Base-by-base conservation (phyloP, 2,888 invertebrate genomes). In the Craniophora ligustri region DNA sequence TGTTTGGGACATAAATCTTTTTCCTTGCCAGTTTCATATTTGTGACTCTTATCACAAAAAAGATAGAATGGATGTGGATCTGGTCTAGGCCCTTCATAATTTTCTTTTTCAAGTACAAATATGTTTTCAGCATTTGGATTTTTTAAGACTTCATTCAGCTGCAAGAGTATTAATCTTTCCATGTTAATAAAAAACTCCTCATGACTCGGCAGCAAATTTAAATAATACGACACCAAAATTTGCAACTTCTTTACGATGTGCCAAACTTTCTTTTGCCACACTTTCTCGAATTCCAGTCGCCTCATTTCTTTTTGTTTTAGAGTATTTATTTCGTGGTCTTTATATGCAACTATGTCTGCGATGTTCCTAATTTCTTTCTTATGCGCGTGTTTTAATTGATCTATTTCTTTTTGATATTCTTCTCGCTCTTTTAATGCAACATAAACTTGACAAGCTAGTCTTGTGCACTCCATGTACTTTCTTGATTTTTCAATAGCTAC, bases 171-270 rank as follows among this genome's bases (percentile, higher is more conserved):
- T 31, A 92, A 58, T 46, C 87, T 90, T 66, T 92, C 92, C 79
- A 91, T 85, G 44, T 92, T 87, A 18, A 89, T 77, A 62, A 93
- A 92, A 68, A 92, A 92, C 0, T 91, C 92, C 1, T 89, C 89
- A 48, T 90, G 81, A 18, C 88, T 85, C 2, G 93, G 93, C 44
- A 92, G 47, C 11, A 76, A 67, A 14, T 82, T 82, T 14, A 93
- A 62, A 48, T 88, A 88, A 66, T 86, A 90, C n/a, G 79, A 69
- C 10, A 91, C 84, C 64, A 89, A 91, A 45, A 81, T 67, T 78
- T 91, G 91, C 49, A 93, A 88, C 51, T 80, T 85, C 56, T 88
- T 88, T 5, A 92, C 83, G 13, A 91, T 82, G 51, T 84, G 79
- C 56, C 85, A 86, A 15, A 92, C 76, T 80, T 92, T 93, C 53